Base-by-base conservation (phyloP, 2,797 vertebrate genomes). In the Anas capensis region DNA sequence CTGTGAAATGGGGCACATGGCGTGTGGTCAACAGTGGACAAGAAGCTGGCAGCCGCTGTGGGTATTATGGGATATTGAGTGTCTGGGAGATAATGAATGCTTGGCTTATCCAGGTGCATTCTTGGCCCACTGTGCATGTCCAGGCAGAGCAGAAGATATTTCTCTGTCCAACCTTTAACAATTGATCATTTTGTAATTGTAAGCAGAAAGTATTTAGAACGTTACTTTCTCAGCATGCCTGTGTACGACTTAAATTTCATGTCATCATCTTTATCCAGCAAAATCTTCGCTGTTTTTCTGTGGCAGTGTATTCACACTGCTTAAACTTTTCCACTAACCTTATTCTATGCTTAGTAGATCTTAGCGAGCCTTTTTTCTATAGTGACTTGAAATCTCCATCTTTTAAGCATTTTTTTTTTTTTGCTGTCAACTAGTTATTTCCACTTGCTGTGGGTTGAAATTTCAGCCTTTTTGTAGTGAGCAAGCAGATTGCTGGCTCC, bases 1-100 rank as follows among this genome's bases (percentile, higher is more conserved):
- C 98, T 98, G 98, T 97, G 98, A 98, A 98, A 98, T 97, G 98
- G 98, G 98, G 97, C 97, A 97, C 98, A 97, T 98, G 98, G 98
- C 97, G 61, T 98, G 97, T 98, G 92, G 98, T 98, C 98, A 96
- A 96, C 96, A 94, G 91, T 87, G 94, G 96, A 98, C 96, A 95
- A 97, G 97, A 96, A 97, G 96, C 97, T 98, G 98, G 98, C 98
- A 99, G 97, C 95, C 93, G 8, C 73, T 58, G 85, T 54, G 88
- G 92, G 96, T 98, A 94, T 97, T 98, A 95, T 94, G 97, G 96
- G 98, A 97, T 98, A 99, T 99, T 98, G 97, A 98, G 97, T 99
- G 97, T 99, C 98, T 97, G 97, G 98, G 97, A 98, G 98, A 98
- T 98, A 99, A 98, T 98, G 96, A 98, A 97, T 97, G 95, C 97